Percentiles rank a stretch among this genome's conserved stretches.
These are phyloP conservation scores for Microplitis demolitor DNA, from an alignment of 1,140 invertebrate genomes.

Conservation along the genomic window DNA sequence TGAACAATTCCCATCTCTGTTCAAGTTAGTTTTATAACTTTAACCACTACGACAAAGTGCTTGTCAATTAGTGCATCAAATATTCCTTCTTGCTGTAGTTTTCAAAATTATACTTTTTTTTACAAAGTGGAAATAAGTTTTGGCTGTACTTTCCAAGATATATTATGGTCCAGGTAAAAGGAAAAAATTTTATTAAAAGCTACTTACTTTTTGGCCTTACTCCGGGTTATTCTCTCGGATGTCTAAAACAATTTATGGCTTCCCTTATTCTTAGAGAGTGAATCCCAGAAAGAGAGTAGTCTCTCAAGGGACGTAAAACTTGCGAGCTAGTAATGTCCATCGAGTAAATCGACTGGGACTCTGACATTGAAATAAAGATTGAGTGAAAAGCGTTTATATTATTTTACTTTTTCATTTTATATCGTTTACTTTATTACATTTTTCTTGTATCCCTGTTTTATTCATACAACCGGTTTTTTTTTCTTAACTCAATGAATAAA, in stretches of 20 bases:
- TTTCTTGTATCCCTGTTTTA: neutral
- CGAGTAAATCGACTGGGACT: conserved; percentile 4
- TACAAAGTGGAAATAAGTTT: too few species aligned
- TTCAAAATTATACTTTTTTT: too few species aligned
- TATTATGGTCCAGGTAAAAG: neutral
- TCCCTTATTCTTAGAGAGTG: neutral
- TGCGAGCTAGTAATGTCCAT: conserved; percentile 7
- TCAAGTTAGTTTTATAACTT: conserved; percentile 24
- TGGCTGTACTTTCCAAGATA: too few species aligned
- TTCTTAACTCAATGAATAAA: too few species aligned
- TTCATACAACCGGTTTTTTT: too few species aligned
- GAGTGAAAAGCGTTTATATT: neutral
- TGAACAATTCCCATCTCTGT: neutral
- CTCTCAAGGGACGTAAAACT: conserved; percentile 5
- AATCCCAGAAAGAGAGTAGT: neutral
- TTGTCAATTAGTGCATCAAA: neutral
- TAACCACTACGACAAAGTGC: neutral
- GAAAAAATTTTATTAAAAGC: neutral
- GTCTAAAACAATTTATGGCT: neutral
- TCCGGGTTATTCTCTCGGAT: neutral
- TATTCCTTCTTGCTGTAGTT: too few species aligned
- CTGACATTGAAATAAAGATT: neutral
- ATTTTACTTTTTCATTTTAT: neutral
- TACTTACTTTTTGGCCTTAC: neutral
- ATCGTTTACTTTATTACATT: neutral